Conservation (phyloP, 1,140 invertebrate genomes). For the Cyclina sinensis region DNA sequence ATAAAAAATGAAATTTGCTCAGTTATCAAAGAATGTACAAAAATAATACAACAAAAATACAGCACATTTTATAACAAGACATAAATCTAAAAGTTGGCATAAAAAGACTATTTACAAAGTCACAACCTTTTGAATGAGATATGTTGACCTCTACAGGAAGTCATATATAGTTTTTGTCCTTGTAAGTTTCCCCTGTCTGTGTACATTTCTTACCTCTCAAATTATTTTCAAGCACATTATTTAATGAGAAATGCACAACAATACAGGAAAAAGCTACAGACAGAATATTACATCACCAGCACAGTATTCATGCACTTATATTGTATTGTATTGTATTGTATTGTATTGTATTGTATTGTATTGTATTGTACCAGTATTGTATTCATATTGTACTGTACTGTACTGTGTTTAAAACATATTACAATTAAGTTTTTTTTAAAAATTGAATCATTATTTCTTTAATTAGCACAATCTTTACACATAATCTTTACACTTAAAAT, state of each 20-base stretch:
- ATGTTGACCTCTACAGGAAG: constrained; percentile 41
- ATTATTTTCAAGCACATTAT: no score
- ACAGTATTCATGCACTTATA: not conserved
- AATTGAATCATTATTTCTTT: no score
- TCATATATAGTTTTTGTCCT: constrained; percentile 35
- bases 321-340: not conserved
- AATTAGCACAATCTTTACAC: no score
- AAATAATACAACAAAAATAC: constrained; percentile 6
- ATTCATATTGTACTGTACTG: no score
- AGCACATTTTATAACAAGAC: constrained; percentile 4
- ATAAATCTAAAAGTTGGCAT: no score
- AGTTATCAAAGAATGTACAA: not conserved
- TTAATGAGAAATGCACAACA: not conserved
- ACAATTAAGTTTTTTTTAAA: no score
- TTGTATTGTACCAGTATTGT: no score
- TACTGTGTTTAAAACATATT: no score
- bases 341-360: no score
- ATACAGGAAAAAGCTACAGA: not conserved
- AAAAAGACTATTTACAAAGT: constrained; percentile 39
- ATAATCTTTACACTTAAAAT: no score
- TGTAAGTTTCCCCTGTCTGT: not conserved
- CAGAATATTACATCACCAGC: not conserved
- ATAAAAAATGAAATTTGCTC: no score
- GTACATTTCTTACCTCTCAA: not conserved
- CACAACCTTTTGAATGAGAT: constrained; percentile 57